Base-by-base conservation (phyloP, 64 coral and sea anemone genomes). In the Pocillopora verrucosa region DNA sequence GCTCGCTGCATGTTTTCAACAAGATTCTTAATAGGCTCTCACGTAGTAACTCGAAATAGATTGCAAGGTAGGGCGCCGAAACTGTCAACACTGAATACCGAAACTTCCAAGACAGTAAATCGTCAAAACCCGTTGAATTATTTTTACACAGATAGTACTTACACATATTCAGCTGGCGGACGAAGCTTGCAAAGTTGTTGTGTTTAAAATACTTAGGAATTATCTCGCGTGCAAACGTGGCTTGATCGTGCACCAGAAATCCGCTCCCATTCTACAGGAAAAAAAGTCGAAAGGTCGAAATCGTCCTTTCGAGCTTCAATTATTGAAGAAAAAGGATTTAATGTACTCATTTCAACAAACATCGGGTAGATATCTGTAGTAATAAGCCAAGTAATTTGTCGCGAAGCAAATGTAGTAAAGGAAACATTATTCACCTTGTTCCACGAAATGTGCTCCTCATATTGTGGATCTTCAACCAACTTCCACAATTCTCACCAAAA, bases 101-200 rank as follows among this genome's bases (percentile, higher is more conserved):
- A 65, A 65, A 22, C 64, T 67, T 61, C 36, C 60, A 24, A 68
- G 17, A 45, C 61, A 83, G 60, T 11, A 65, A 20, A 34, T 45
- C 37, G 10, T 41, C 56, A 34, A 41, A 83, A 64, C 41, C 51
- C 74, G 0, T n/a, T 51, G 22, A 64, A 3, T 56, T 89, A 17
- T 36, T 85, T 72, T 58, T 26, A 36, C n/a, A 80, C 77, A 68
- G 59, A 51, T 51, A 41, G n/a, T 87, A 99, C 97, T 86, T 86
- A 99, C 97, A 99, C 97, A 99, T 99, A 74, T 99, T 99, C 63
- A 99, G 84, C 84, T 99, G 97, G 11, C 97, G 97, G 57, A 99
- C 97, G 78, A 99, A 99, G 84, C 97, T 99, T 72, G 97, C 97
- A 87, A 99, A 99, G 67, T 99, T 99, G 73, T 99, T 99, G 91